Base-by-base conservation (phyloP, 2,888 invertebrate species). In the Drosophila emarginata region DNA sequence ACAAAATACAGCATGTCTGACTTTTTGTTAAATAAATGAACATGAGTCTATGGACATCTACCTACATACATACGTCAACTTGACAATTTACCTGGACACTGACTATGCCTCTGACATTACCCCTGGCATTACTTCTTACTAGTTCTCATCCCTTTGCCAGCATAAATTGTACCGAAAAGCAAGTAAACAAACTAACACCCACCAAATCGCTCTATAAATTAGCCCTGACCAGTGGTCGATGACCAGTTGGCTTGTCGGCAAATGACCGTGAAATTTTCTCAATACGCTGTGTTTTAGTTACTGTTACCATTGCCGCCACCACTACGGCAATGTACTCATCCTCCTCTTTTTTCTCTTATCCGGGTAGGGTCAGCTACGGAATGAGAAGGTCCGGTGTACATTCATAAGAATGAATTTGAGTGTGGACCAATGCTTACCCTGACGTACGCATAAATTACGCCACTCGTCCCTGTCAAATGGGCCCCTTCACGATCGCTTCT, bases 181-280 rank as follows among this genome's bases (percentile, higher is more conserved):
- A 51, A 40, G 62, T 69, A 69, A 69, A 68, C 73, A 72, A 77
- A 77, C 76, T 86, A 76, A 81, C 87, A 83, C 87, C 79, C 87
- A 76, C 76, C 80, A 80, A 67, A 78, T 67, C 59, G 81, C 78
- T 76, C 80, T 77, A 85, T 77, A 87, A 83, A 81, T 87, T 86
- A 87, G 80, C 63, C 74, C 77, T 76, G 80, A 73, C 71, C 75
- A 79, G 65, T 80, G 77, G 67, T 70, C 79, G 69, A 60, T 67
- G 77, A 71, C 57, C 76, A 70, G 62, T 75, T 76, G 72, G 72
- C 70, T 60, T 12, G 65, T 65, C 74, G 74, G 72, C 78, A 87
- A 83, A 88, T 77, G 80, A 87, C 73, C 87, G 86, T 87, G 89
- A 87, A 88, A 87, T 87, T 85, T 81, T 86, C 67, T 75, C 87